A percentile compares a stretch with the other conserved stretches of the same genome.
phyloP scores from a whole-genome alignment of 1,140 invertebrate species.

The Drosophila arawakana region DNA sequence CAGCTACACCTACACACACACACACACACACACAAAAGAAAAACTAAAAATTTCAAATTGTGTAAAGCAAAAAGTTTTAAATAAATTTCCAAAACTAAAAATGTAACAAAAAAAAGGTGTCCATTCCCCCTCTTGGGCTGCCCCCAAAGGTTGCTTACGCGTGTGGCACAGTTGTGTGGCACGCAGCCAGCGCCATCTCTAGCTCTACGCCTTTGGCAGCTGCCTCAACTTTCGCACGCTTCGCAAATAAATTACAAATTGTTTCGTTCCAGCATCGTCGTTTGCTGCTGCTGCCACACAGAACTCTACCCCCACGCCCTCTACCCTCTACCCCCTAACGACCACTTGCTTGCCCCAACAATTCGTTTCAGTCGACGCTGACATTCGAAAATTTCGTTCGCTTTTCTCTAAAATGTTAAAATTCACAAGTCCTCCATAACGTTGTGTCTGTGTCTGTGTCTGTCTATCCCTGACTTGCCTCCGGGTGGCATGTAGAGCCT shows the following conservation, averaged over 20 bases:
- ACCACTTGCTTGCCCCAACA: conserved; percentile 39
- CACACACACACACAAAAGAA: conserved; percentile 23
- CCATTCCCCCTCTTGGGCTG: not conserved
- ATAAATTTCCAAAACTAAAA: conserved; percentile 47
- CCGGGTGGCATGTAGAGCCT: not conserved
- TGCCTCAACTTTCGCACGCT: conserved; percentile 82
- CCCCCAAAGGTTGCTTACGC: not conserved
- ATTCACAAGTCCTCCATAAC: conserved; percentile 67
- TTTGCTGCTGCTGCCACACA: conserved; percentile 13
- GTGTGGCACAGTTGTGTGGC: conserved; percentile 45
- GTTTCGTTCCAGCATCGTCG: conserved; percentile 74
- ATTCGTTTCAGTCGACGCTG: conserved; percentile 73
- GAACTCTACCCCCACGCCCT: not conserved
- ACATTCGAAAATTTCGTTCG: conserved; percentile 74
- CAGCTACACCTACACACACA: conserved; percentile 6
- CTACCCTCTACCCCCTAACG: not conserved
- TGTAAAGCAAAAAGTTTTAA: conserved; percentile 67
- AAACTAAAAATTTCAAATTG: conserved; percentile 49
- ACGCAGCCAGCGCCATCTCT: conserved; percentile 47
- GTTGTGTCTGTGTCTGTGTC: conserved; percentile 11
- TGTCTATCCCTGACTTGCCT: conserved; percentile 38
- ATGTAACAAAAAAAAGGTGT: not conserved
- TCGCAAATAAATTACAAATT: conserved; percentile 84
- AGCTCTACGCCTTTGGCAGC: conserved; percentile 80
- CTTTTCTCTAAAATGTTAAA: conserved; percentile 83